Evolutionary conservation across 2,113 vertebrate species (phyloP).

Genomic region (Oreocharis arfaki): DNA sequence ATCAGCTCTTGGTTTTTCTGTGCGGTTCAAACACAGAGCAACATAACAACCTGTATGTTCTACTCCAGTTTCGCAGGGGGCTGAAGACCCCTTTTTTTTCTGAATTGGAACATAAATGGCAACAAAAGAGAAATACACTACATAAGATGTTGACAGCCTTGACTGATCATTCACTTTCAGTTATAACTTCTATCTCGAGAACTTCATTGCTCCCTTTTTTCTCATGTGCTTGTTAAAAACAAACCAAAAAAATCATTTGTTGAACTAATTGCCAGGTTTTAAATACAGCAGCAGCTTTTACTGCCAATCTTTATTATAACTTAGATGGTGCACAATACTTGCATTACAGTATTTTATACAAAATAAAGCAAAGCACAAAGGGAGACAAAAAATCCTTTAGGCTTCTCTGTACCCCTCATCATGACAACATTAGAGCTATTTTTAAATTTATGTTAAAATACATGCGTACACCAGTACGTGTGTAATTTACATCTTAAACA

Average conservation of each 20-base stretch:
- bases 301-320: neutral
- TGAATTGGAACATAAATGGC: neutral
- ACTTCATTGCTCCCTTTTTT: constrained; percentile 4
- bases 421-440: neutral
- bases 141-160: constrained; percentile 32
- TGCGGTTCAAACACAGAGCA: neutral
- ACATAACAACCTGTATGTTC: neutral
- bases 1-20: neutral
- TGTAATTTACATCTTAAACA: constrained; percentile 25
- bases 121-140: neutral
- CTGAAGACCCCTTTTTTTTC: neutral
- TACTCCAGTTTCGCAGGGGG: neutral
- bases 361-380: neutral
- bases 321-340: neutral
- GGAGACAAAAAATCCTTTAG: neutral
- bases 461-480: no score
- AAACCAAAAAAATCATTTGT: neutral
- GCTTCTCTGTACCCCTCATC: neutral
- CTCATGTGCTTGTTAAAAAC: neutral
- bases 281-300: neutral
- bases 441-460: neutral
- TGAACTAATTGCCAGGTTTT: neutral
- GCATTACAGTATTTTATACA: neutral
- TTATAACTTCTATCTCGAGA: neutral
- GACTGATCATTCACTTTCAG: constrained; percentile 42